Evolutionary conservation across 2,888 invertebrate genomes (phyloP).

Genomic region (Neria commutata): DNA sequence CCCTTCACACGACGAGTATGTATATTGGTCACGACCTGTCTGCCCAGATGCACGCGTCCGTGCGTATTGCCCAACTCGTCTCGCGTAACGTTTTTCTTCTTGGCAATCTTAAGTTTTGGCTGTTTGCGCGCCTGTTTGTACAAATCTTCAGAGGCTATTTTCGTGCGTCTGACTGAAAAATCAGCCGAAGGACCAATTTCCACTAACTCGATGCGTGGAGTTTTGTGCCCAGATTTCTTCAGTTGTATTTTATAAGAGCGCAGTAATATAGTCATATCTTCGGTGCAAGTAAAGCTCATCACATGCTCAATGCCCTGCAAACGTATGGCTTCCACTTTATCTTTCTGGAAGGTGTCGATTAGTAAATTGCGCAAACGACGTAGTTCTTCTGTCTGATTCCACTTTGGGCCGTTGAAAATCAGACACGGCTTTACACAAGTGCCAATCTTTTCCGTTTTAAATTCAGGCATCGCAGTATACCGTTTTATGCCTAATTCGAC

Average conservation of each 20-base stretch:
- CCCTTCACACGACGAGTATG: conserved; percentile 94
- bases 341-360: conserved; percentile 86
- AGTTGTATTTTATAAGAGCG: conserved; percentile 80
- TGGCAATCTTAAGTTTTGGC: conserved; percentile 78
- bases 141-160: conserved; percentile 88
- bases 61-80: conserved; percentile 88
- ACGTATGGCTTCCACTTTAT: conserved; percentile 72
- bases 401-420: conserved; percentile 88
- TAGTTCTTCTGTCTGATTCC: conserved; percentile 82
- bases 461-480: conserved; percentile 79
- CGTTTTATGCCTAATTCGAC: conserved; percentile 90
- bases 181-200: conserved; percentile 84
- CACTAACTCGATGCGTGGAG: conserved; percentile 85
- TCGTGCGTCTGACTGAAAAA: conserved; percentile 82
- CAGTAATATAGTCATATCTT: conserved; percentile 78
- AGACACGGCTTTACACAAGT: conserved; percentile 89
- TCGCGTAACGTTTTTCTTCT: conserved; percentile 88
- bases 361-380: conserved; percentile 86
- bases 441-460: conserved; percentile 77
- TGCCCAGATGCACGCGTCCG: conserved; percentile 92
- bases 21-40: conserved; percentile 78
- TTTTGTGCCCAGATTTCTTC: conserved; percentile 89
- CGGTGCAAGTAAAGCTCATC: conserved; percentile 83
- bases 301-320: conserved; percentile 94
- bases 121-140: conserved; percentile 81